Evolutionary conservation across 2,888 invertebrate genomes (phyloP).

Genomic region (Griposia aprilina): DNA sequence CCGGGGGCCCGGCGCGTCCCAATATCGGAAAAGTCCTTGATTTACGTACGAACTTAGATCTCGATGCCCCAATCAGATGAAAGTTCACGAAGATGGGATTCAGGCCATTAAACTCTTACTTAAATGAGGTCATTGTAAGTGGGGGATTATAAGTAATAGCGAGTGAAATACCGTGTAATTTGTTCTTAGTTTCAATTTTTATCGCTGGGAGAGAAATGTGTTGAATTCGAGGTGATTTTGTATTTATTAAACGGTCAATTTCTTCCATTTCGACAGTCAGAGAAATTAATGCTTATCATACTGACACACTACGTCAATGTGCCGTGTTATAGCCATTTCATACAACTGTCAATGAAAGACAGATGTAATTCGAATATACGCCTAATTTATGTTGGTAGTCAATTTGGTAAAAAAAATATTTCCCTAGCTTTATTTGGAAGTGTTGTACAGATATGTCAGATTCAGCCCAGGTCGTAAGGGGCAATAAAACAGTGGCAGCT

Average conservation of each 20-base stretch:
- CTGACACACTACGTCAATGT: neutral
- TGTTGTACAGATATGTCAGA: neutral
- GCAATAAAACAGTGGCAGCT: neutral
- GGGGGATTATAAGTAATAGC: neutral
- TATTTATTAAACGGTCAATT: too few species aligned
- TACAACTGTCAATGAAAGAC: neutral
- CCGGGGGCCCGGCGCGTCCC: conserved; percentile 23
- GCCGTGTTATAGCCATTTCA: neutral
- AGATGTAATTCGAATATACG: neutral
- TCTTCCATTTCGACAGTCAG: neutral
- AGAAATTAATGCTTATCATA: neutral
- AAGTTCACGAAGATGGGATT: conserved; percentile 39
- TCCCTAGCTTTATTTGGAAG: too few species aligned
- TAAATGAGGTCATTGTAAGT: conserved; percentile 40
- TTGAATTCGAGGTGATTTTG: neutral
- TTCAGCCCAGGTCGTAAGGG: neutral
- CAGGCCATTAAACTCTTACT: conserved; percentile 39
- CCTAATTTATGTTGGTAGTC: neutral
- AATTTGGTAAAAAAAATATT: too few species aligned
- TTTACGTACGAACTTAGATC: conserved; percentile 61
- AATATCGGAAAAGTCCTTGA: conserved; percentile 59
- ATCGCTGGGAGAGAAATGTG: too few species aligned
- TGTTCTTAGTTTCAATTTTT: neutral
- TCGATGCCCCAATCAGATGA: conserved; percentile 53
- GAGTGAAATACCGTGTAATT: neutral